Evolutionary conservation across 1,140 invertebrate species (phyloP).

Genomic region (Platyscapa corneri): DNA sequence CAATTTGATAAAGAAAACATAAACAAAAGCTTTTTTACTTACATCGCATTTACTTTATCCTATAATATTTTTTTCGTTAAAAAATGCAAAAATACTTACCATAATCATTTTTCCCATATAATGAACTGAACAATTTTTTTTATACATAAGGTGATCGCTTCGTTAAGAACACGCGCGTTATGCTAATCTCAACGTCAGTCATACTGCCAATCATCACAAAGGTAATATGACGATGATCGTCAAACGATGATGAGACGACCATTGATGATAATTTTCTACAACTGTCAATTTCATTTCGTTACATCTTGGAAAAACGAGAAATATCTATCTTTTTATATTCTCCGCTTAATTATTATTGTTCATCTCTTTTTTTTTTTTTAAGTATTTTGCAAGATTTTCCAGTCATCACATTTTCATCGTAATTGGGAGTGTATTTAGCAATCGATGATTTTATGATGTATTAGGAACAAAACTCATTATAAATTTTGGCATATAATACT

Average conservation of each 20-base stretch:
- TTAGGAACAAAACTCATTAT: not conserved
- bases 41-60: no score
- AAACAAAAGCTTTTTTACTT: no score
- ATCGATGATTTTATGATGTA: slow-evolving; percentile 15
- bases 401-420: slow-evolving; percentile 46
- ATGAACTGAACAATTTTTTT: not conserved
- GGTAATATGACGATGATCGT: slow-evolving; percentile 45
- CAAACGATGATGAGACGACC: slow-evolving; percentile 55
- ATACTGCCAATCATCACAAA: no score
- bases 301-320: not conserved
- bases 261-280: slow-evolving; percentile 63
- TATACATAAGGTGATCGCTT: no score
- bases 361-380: not conserved
- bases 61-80: no score
- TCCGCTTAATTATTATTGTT: not conserved
- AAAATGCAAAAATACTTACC: not conserved
- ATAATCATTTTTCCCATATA: not conserved
- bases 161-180: no score
- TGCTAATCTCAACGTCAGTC: no score
- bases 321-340: not conserved
- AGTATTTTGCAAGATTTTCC: not conserved
- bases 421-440: not conserved
- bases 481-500: no score
- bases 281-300: slow-evolving; percentile 64
- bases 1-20: no score